Evolutionary conservation across 2,113 vertebrate species (phyloP).

Genomic region (Gymnobelideus leadbeateri): DNA sequence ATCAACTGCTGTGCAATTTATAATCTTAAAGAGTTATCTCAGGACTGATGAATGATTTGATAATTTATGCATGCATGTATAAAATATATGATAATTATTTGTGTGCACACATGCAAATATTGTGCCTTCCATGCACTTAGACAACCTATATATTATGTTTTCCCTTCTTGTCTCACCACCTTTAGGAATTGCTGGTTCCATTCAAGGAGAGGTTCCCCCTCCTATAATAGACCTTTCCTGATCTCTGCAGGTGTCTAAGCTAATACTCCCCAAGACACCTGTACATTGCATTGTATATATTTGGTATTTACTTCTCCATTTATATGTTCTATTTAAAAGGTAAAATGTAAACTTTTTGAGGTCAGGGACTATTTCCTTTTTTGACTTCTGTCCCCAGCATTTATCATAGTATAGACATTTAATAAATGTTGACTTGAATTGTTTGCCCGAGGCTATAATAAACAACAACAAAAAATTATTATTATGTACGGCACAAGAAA

Average conservation of each 20-base stretch:
- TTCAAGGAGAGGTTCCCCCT: not conserved
- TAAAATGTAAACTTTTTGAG: not conserved
- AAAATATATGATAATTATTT: not conserved
- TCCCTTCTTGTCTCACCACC: not conserved
- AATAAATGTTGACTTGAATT: not conserved
- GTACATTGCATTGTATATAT: not conserved
- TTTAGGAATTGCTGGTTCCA: not conserved
- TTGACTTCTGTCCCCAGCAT: not conserved
- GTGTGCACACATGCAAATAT: not conserved
- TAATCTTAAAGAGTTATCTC: not conserved
- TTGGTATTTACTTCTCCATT: not conserved
- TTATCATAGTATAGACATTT: not conserved
- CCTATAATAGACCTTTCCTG: not conserved
- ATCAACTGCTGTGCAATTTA: not conserved
- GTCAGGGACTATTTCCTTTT: not conserved
- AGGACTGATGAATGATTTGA: not conserved
- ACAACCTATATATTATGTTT: not conserved
- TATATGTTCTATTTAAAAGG: not conserved
- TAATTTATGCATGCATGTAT: not conserved
- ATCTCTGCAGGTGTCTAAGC: not conserved
- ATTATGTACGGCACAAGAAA: not conserved
- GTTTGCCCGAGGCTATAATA: not conserved
- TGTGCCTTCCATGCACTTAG: not conserved
- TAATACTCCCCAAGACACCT: not conserved
- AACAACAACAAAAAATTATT: not conserved